Base-by-base conservation (phyloP, 2,888 invertebrate genomes). In the Congeria kusceri region DNA sequence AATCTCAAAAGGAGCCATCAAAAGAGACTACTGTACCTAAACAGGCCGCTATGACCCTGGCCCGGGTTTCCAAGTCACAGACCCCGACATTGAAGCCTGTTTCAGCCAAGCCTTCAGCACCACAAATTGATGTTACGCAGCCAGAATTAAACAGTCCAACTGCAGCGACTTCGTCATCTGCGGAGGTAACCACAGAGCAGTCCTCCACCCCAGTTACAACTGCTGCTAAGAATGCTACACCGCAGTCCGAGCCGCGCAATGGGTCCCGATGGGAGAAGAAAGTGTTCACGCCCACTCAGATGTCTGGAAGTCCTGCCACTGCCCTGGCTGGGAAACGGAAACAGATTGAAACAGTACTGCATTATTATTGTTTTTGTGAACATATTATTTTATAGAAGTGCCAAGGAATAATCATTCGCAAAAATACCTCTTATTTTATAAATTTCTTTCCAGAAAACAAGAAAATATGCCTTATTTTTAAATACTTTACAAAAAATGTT, bases 211-310 rank as follows among this genome's bases (percentile, higher is more conserved):
- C 53, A 53, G 11, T 25, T 20, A n/a, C 53, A 20, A 25, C 58
- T 11, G 20, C 66, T 20, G 47, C 53, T n/a, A 15, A 65, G 27
- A 29, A 27, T n/a, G 28, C 61, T 7, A 53, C 53, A 9, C 53
- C 53, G 1, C 5, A 11, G 25, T 2, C 53, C 25, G 13, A 25
- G 20, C 25, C 7, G 1, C 20, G 20, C 7, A 53, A 18, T 53
- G 53, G 23, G 18, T 59, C 62, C 5, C 64, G 78, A 70, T 78
- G 78, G 78, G 66, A 62, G 47, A 78, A 74, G 47, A 73, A 73
- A 57, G 70, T 70, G 15, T 78, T 70, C 20, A 59, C 65, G 25
- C 62, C 74, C 20, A 28, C 56, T 53, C 25, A 47, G 27, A n/a
- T 4, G 20, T 13, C 65, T 65, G 23, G 57, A 57, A 49, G 56